Evolutionary conservation across 1,140 invertebrate species (phyloP), one percentile per base, ranked within the genome.

Genomic region (Drosophila sproati): DNA sequence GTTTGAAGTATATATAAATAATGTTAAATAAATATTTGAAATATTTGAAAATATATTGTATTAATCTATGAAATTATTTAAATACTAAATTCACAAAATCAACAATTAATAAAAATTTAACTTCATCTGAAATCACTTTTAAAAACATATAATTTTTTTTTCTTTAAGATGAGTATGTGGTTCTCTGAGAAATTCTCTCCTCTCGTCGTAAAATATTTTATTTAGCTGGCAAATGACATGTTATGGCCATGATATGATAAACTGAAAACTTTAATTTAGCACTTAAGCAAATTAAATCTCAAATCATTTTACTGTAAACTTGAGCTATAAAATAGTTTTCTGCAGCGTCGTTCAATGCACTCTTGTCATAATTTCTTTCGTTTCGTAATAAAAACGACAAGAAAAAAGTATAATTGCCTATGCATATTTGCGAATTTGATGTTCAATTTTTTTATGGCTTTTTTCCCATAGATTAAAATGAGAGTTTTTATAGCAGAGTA

Each of bases 401-500:
- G 4, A 28, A 35, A 59, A 52, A 54, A 28, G 3, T 77, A 63
- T 80, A 83, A 83, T 81, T 69, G 57, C 74, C 68, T 81, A 56
- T 68, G 69, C 63, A 63, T 74, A 82, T 78, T 69, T 39, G 50
- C 48, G 28, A 83, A 67, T 83, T 78, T 68, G 61, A 85, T 77
- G 73, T 51, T 69, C 41, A 66, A 59, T 52, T 73, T 77, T 83
- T 85, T 85, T 60, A 86, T 78, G 45, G 61, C 62, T 57, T 73
- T 80, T 73, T 73, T 73, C 70, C 70, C 50, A 75, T 69, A 85
- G 69, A 85, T 85, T 67, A 81, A 81, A 81, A 87, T 75, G 66
- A 43, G 54, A 50, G 43, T 86, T 85, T 83, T 85, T 43, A 43
- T 43, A 10, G 39, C 39, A 43, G 39, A n/a, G n/a, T n/a, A 43